A percentile compares a stretch with the other conserved stretches of the same genome.
These are phyloP conservation scores for Trypoxylon attenuatum DNA, from an alignment of 2,888 invertebrate genomes.

Conservation along the genomic window DNA sequence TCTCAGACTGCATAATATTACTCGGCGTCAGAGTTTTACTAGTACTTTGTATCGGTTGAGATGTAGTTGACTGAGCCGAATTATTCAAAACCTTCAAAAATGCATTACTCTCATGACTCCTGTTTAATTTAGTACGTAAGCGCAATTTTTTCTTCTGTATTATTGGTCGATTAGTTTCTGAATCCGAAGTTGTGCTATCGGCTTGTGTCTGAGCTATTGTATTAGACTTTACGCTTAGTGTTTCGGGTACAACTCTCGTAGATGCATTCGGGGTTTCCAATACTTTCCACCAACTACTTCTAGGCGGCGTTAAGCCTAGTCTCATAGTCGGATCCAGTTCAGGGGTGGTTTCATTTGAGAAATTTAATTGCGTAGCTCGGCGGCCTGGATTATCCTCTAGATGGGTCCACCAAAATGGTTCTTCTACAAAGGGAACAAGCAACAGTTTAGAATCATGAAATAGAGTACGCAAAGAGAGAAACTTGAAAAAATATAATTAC, in stretches of 20 bases:
- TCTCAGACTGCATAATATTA: neutral
- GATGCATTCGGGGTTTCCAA: constrained; percentile 14
- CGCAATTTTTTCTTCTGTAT: constrained; percentile 22
- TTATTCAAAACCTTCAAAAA: constrained; percentile 35
- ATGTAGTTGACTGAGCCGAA: neutral
- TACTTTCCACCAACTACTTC: constrained; percentile 45
- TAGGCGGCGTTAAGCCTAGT: neutral
- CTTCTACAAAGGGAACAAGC: no score
- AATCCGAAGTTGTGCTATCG: neutral
- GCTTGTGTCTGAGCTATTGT: neutral
- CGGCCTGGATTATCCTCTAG: constrained; percentile 37
- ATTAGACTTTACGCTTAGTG: neutral
- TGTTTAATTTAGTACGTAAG: constrained; percentile 4
- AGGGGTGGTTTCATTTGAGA: constrained; percentile 21
- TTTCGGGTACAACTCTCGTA: neutral
- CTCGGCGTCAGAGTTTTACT: neutral
- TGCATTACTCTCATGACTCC: constrained; percentile 19
- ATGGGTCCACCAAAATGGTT: constrained; percentile 44
- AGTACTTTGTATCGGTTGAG: neutral
- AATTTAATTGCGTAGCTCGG: constrained; percentile 6
- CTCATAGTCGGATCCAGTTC: constrained; percentile 30
- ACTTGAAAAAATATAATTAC: constrained; percentile 16
- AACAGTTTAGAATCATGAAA: no score
- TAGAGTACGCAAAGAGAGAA: no score
- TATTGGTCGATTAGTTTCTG: constrained; percentile 39